Conservation (phyloP, 2,797 vertebrate genomes). For the Lerista edwardsae region DNA sequence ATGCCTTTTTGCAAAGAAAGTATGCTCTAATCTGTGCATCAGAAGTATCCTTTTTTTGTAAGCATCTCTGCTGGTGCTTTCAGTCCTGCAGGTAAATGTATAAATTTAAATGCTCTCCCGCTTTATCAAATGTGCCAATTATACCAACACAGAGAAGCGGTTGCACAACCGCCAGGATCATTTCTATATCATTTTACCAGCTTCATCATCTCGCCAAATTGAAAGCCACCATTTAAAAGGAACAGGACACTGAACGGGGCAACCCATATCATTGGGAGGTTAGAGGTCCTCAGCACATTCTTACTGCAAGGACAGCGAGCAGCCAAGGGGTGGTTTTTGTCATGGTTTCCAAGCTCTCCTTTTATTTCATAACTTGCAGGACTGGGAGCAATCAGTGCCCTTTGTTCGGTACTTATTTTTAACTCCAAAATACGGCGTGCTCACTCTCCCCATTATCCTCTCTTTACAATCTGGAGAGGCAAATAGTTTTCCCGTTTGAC, state of each 20-base stretch:
- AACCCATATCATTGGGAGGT: conserved; percentile 8
- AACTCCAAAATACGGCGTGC: conserved; percentile 23
- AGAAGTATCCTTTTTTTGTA: conserved; percentile 55
- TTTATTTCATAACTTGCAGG: conserved; percentile 24
- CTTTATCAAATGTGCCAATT: conserved; percentile 44
- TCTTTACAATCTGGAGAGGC: conserved; percentile 18
- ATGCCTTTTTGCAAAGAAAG: conserved; percentile 24
- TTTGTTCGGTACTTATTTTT: conserved; percentile 49
- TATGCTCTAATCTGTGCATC: not conserved
- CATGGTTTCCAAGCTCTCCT: not conserved
- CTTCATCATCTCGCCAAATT: conserved; percentile 26
- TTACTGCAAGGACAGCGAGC: conserved; percentile 16
- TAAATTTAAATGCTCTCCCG: conserved; percentile 39
- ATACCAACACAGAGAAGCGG: conserved; percentile 47
- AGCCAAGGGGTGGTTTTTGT: conserved; percentile 2
- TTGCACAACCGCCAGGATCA: conserved; percentile 7
- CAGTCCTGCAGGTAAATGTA: conserved; percentile 48
- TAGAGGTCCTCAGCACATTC: conserved; percentile 17
- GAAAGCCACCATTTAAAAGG: conserved; percentile 6
- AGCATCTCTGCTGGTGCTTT: conserved; percentile 47
- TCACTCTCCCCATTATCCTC: conserved; percentile 13
- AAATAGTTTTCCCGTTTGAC: conserved; percentile 31
- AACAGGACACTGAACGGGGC: conserved; percentile 9
- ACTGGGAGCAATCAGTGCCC: conserved; percentile 32
- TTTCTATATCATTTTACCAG: not conserved